Conservation (phyloP, 2,888 invertebrate species). For the Beris morrisii region DNA sequence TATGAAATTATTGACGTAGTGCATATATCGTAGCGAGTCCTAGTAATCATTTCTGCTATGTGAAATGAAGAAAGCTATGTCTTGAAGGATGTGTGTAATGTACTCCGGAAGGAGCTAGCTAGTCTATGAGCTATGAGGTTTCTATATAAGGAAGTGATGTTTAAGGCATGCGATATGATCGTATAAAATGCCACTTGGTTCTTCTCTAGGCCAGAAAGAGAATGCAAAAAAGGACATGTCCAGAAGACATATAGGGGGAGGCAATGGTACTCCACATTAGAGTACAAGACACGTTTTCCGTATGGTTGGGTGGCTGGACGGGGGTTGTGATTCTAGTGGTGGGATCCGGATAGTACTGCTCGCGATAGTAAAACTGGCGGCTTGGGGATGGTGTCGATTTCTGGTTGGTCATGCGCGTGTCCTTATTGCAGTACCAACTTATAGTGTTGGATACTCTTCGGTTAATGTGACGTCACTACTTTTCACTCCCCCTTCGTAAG, state of each 20-base stretch:
- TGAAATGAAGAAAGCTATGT: too few species aligned
- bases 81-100: too few species aligned
- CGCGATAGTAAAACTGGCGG: background rate
- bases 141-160: conserved; percentile 5
- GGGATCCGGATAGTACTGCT: too few species aligned
- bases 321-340: too few species aligned
- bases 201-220: conserved; percentile 1
- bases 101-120: too few species aligned
- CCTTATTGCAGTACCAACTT: conserved; percentile 32
- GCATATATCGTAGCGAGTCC: too few species aligned
- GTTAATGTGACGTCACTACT: conserved; percentile 32
- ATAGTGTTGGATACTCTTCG: conserved; percentile 2
- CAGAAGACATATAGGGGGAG: background rate
- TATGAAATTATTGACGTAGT: too few species aligned
- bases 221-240: conserved; percentile 10
- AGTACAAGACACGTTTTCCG: background rate
- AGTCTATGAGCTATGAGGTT: too few species aligned
- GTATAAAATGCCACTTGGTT: conserved; percentile 3
- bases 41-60: too few species aligned
- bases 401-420: conserved; percentile 23
- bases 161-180: conserved; percentile 1
- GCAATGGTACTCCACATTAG: background rate
- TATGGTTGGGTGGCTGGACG: background rate
- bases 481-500: conserved; percentile 5
- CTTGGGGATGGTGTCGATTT: background rate